Conservation (phyloP, 2,888 invertebrate species). For the Helicoverpa assulta region DNA sequence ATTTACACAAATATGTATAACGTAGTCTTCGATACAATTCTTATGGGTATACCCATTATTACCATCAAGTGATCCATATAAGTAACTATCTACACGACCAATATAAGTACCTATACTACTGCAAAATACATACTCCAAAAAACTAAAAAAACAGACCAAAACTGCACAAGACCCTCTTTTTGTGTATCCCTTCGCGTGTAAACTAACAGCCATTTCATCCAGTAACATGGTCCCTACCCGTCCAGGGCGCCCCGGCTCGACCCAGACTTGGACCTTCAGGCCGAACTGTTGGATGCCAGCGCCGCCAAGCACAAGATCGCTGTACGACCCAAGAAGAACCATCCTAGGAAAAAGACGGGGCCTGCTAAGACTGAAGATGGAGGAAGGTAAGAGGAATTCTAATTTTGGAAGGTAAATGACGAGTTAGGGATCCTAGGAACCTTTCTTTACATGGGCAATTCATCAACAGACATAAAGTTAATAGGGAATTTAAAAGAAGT, state of each 20-base stretch:
- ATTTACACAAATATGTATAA: neutral
- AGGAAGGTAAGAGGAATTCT: conserved; percentile 64
- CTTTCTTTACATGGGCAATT: neutral
- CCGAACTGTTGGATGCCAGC: conserved; percentile 92
- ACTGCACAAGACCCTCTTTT: neutral
- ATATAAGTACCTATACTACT: no score
- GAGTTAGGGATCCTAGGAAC: neutral
- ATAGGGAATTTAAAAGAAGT: neutral
- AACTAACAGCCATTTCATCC: conserved; percentile 67
- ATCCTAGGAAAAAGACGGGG: conserved; percentile 80
- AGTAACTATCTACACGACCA: no score
- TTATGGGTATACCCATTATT: conserved; percentile 17
- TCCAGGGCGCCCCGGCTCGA: conserved; percentile 90
- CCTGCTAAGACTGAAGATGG: conserved; percentile 52
- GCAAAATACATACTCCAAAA: neutral
- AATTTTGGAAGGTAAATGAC: neutral
- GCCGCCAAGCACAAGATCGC: conserved; percentile 94
- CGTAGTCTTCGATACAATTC: no score
- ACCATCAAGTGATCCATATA: conserved; percentile 23
- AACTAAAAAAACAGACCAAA: neutral
- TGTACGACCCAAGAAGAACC: conserved; percentile 93
- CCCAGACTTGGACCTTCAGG: conserved; percentile 90
- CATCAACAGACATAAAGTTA: neutral
- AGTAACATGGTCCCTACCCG: conserved; percentile 68
- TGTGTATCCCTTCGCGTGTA: conserved; percentile 44